phyloP scores from a whole-genome alignment of 2,113 vertebrate genomes.

The Myiagra hebetior region DNA sequence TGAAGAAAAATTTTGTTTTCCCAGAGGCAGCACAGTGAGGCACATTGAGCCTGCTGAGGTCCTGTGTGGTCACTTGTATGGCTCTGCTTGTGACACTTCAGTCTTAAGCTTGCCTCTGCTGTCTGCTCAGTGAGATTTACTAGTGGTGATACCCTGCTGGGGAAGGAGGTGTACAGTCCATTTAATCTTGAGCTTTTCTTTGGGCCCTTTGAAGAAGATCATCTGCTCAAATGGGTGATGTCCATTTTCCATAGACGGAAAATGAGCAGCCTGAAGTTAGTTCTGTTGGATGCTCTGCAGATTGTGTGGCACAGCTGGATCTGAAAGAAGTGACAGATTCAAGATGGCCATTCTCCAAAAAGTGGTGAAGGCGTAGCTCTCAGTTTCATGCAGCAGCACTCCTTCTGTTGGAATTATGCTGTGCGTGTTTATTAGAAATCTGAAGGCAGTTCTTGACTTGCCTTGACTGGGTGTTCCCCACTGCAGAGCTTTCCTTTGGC shows the following conservation, averaged over 20 bases:
- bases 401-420: background rate
- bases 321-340: background rate
- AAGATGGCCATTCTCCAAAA: background rate
- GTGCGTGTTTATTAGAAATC: background rate
- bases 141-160: background rate
- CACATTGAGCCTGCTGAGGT: background rate
- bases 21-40: background rate
- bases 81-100: background rate
- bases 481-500: background rate
- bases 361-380: background rate
- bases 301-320: background rate
- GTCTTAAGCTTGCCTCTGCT: background rate
- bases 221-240: background rate
- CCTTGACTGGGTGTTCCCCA: background rate
- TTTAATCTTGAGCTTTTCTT: background rate
- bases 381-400: background rate
- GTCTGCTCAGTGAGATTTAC: background rate
- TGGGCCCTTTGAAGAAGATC: background rate
- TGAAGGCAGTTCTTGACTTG: background rate
- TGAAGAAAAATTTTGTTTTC: background rate
- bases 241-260: background rate
- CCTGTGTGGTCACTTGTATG: fast-evolving
- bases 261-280: background rate
- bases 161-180: background rate
- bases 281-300: background rate